Conservation (phyloP, 2,888 invertebrate species). For the Tipula helvola region DNA sequence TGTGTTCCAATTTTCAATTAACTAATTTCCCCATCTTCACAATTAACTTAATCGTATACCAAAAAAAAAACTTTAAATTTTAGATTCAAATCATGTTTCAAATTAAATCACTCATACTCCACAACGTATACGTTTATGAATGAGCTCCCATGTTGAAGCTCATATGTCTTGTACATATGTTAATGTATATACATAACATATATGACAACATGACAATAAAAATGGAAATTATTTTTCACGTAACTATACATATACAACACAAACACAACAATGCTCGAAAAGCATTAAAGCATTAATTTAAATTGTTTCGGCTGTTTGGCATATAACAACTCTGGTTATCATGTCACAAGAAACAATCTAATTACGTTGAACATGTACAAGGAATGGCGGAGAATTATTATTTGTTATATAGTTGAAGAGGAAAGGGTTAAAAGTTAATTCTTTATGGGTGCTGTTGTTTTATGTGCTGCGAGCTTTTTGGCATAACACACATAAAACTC, state of each 20-base stretch:
- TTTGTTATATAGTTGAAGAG: not conserved
- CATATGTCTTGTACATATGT: not conserved
- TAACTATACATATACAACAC: not conserved
- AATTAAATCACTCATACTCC: not conserved
- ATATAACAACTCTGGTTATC: not conserved
- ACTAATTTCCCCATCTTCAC: not conserved
- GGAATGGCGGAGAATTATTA: not conserved
- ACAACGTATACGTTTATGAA: not conserved
- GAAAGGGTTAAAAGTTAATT: not conserved
- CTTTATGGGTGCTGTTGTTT: not conserved
- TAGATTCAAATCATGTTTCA: not conserved
- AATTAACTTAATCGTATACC: not conserved
- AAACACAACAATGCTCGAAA: not conserved
- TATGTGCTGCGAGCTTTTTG: not conserved
- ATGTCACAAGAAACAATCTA: not conserved
- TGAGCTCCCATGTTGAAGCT: not conserved
- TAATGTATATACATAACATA: not conserved
- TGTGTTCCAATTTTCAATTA: not conserved
- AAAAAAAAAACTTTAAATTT: not conserved
- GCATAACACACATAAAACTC: not conserved
- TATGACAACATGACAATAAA: not conserved
- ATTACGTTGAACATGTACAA: not conserved
- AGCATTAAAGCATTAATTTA: not conserved
- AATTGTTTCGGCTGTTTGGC: not conserved
- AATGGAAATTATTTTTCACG: not conserved